Percentiles rank a stretch among this genome's conserved stretches.
Evolutionary conservation across 1,140 invertebrate genomes (phyloP).

Genomic region (Melanaphis sacchari): DNA sequence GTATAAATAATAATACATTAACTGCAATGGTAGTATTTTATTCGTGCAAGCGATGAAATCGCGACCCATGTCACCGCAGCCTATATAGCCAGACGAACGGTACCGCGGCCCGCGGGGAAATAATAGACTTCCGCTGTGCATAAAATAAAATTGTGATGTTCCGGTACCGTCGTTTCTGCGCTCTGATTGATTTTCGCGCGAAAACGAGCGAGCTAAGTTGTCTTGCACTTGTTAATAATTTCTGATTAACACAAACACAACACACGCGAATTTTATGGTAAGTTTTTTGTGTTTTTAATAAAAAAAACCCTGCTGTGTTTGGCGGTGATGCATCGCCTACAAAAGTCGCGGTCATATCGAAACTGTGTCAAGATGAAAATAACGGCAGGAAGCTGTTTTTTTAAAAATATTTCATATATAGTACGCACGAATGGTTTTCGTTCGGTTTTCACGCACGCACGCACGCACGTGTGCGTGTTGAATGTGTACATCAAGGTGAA

Average conservation of each 20-base stretch:
- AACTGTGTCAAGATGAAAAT: constrained; percentile 46
- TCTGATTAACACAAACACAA: background rate
- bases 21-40: background rate
- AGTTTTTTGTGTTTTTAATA: background rate
- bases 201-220: background rate
- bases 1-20: background rate
- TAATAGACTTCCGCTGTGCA: background rate
- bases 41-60: background rate
- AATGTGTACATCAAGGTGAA: constrained; percentile 17
- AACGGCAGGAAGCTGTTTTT: constrained; percentile 39
- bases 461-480: background rate
- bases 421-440: constrained; percentile 41
- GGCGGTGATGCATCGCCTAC: background rate
- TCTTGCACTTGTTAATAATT: background rate
- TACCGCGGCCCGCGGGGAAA: background rate
- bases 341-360: background rate
- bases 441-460: background rate
- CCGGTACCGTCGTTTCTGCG: background rate
- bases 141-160: background rate
- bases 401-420: background rate
- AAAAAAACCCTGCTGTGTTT: background rate
- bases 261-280: background rate
- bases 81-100: background rate
- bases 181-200: background rate
- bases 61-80: background rate